Conservation (phyloP, 1,140 invertebrate species). For the Oryctes rhinoceros region DNA sequence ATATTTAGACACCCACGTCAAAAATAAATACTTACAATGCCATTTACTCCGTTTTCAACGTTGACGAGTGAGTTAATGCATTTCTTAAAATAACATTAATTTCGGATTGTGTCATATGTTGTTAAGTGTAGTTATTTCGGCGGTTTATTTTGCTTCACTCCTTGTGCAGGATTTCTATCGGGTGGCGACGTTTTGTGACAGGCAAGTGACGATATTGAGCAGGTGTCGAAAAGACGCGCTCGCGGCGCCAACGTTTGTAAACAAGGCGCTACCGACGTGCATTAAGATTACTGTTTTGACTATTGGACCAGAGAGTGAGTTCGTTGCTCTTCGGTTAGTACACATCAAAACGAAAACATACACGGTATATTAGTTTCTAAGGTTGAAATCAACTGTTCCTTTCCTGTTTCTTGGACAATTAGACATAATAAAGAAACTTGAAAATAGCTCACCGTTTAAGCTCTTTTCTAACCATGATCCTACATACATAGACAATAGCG, state of each 20-base stretch:
- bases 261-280: conserved; percentile 45
- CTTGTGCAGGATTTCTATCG: conserved; percentile 31
- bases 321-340: conserved; percentile 44
- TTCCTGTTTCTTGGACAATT: neutral
- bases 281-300: conserved; percentile 48
- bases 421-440: conserved; percentile 10
- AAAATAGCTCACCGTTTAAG: no score
- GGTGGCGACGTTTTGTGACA: conserved; percentile 46
- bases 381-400: conserved; percentile 18
- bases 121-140: conserved; percentile 37
- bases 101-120: conserved; percentile 38
- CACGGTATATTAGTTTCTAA: conserved; percentile 23
- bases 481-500: no score
- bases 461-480: no score
- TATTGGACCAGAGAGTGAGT: conserved; percentile 39
- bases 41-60: conserved; percentile 28
- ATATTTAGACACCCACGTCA: neutral
- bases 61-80: conserved; percentile 37
- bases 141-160: conserved; percentile 36
- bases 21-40: conserved; percentile 31
- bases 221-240: conserved; percentile 53
- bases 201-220: conserved; percentile 48
- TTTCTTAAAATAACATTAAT: conserved; percentile 37
- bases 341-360: conserved; percentile 16
- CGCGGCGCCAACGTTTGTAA: conserved; percentile 49